These are phyloP conservation scores for Brassicogethes aeneus DNA, from an alignment of 2,888 invertebrate species.

Conservation along the genomic window DNA sequence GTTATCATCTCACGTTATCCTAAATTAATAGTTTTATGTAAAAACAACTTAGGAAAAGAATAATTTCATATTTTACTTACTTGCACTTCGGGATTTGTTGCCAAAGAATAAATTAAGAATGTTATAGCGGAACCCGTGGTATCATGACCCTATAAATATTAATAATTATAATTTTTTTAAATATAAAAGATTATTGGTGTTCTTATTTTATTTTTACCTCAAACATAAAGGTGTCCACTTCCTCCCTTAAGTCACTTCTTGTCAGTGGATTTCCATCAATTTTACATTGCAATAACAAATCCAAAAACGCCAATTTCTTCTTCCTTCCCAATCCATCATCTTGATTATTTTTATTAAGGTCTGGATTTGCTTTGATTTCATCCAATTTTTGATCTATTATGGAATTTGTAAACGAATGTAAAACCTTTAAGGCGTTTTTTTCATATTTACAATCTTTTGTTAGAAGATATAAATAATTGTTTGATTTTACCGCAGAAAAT, in stretches of 20 bases:
- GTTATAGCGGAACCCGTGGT: conserved; percentile 19
- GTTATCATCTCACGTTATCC: too few species aligned
- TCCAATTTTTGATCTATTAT: conserved; percentile 38
- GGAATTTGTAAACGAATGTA: conserved; percentile 48
- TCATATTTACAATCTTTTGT: conserved; percentile 51
- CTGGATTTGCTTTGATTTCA: not conserved
- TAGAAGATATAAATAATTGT: conserved; percentile 42
- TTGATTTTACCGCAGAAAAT: conserved; percentile 43
- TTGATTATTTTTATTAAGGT: not conserved
- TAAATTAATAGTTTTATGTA: too few species aligned
- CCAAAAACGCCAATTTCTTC: conserved; percentile 57
- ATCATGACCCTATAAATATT: conserved; percentile 20
- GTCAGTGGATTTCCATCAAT: conserved; percentile 50
- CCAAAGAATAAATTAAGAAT: conserved; percentile 16
- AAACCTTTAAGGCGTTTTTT: conserved; percentile 39
- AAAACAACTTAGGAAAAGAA: too few species aligned
- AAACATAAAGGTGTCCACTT: conserved; percentile 66
- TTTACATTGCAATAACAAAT: conserved; percentile 53
- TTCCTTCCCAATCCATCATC: conserved; percentile 41
- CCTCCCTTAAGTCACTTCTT: conserved; percentile 53
- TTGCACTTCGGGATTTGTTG: conserved; percentile 19
- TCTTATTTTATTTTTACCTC: conserved; percentile 40
- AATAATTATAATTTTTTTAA: conserved; percentile 6
- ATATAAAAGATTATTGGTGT: conserved; percentile 11
- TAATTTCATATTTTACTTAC: too few species aligned